Percentiles rank a stretch among this genome's conserved stretches.
phyloP scores from a whole-genome alignment of 2,113 vertebrate genomes.

The Hyperopisus bebe region DNA sequence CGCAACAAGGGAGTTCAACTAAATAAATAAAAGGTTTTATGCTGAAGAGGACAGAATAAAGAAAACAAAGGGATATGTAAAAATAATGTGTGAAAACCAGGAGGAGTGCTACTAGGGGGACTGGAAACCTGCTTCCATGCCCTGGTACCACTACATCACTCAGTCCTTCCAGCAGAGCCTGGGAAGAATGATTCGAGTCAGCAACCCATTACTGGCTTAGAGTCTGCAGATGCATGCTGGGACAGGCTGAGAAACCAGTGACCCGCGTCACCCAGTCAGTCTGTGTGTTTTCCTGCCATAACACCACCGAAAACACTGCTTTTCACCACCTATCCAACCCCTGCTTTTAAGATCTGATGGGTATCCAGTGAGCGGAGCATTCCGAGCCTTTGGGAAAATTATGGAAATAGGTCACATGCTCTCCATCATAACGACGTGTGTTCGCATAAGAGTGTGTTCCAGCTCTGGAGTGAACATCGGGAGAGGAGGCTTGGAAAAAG shows the following conservation, averaged over 20 bases:
- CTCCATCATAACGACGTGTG: neutral
- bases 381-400: neutral
- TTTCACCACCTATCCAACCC: neutral
- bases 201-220: conserved; percentile 46
- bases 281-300: neutral
- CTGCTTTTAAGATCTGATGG: neutral
- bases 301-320: neutral
- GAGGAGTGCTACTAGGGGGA: neutral
- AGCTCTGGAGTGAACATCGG: neutral
- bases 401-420: neutral
- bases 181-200: conserved; percentile 45
- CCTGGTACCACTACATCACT: conserved; percentile 23
- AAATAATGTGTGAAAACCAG: neutral
- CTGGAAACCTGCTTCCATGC: neutral
- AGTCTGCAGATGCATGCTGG: conserved; percentile 50
- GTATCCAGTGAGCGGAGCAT: neutral
- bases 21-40: conserved; percentile 3
- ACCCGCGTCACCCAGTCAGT: conserved; percentile 41
- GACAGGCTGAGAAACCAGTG: conserved; percentile 52
- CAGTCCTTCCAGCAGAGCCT: conserved; percentile 39
- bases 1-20: conserved; percentile 9
- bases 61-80: neutral
- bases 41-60: conserved; percentile 2
- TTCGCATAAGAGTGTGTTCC: neutral
- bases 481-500: neutral